A percentile compares a stretch with the other conserved stretches of the same genome.
phyloP scores from a whole-genome alignment of 2,888 invertebrate genomes.

The Altica lythri region DNA sequence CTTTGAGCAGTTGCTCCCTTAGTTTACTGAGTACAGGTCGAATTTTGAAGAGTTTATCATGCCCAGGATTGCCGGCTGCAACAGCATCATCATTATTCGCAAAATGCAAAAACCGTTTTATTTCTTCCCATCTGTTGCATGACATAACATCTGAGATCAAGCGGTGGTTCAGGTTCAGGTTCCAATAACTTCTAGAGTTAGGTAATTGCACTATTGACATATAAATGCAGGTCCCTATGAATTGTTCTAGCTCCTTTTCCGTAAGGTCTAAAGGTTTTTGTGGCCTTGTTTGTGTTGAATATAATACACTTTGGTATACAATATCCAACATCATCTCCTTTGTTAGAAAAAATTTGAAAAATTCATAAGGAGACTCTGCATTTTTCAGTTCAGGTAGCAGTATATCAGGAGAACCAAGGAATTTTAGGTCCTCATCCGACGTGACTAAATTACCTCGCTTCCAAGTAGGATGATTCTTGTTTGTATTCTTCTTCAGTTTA shows the following conservation, averaged over 20 bases:
- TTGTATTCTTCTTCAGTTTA: slow-evolving; percentile 2
- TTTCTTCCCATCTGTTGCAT: slow-evolving; percentile 10
- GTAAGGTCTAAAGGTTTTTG: background rate
- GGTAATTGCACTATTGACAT: slow-evolving; percentile 10
- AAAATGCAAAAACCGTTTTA: slow-evolving; percentile 8
- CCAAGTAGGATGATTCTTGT: slow-evolving; percentile 4
- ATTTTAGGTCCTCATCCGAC: slow-evolving; percentile 5
- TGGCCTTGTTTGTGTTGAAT: background rate
- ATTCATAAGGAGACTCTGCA: slow-evolving; percentile 6
- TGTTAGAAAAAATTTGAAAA: slow-evolving; percentile 12
- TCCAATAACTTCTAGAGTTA: slow-evolving; percentile 5
- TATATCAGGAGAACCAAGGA: no score
- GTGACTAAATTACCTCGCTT: no score
- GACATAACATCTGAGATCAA: slow-evolving; percentile 9
- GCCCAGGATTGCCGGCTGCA: background rate
- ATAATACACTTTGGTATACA: slow-evolving; percentile 1
- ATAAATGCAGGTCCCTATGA: no score
- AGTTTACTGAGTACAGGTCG: background rate
- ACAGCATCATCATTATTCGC: background rate
- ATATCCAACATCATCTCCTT: slow-evolving; percentile 5
- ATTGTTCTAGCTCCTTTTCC: slow-evolving; percentile 10
- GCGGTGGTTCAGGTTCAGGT: slow-evolving; percentile 1
- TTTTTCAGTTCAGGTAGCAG: slow-evolving; percentile 6
- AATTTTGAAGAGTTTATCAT: background rate
- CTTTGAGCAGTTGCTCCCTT: background rate